A percentile compares a stretch with the other conserved stretches of the same genome.
Conservation (phyloP, 2,888 invertebrate genomes). For the Achlya flavicornis region DNA sequence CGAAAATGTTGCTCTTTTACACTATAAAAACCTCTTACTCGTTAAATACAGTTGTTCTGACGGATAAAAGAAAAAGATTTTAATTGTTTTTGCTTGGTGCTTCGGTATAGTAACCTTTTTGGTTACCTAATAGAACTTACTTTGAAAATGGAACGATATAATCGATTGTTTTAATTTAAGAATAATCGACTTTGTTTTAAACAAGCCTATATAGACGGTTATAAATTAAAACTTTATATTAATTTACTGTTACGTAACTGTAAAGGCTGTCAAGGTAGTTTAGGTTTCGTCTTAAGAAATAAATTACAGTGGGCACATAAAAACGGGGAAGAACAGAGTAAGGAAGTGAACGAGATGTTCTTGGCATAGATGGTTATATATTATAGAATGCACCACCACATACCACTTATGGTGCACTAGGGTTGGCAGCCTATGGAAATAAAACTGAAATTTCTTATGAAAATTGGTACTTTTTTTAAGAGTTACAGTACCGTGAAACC, state of each 20-base stretch:
- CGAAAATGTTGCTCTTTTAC: slow-evolving; percentile 3
- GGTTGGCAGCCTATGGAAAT: neutral
- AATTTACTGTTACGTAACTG: too few relatives aligned
- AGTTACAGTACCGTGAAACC: too few relatives aligned
- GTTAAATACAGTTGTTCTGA: slow-evolving; percentile 7
- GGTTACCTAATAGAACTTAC: neutral
- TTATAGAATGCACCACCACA: slow-evolving; percentile 50
- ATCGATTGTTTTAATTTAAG: too few relatives aligned
- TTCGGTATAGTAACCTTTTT: neutral
- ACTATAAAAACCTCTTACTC: slow-evolving; percentile 1
- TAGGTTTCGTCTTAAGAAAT: too few relatives aligned
- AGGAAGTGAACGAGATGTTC: slow-evolving; percentile 3
- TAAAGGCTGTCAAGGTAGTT: too few relatives aligned
- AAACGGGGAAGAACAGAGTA: neutral
- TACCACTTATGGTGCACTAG: slow-evolving; percentile 20
- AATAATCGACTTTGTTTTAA: too few relatives aligned
- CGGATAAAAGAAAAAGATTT: slow-evolving; percentile 7
- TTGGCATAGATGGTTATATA: slow-evolving; percentile 38
- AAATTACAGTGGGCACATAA: too few relatives aligned
- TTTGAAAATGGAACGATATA: neutral
- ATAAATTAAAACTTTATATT: too few relatives aligned
- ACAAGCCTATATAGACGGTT: too few relatives aligned
- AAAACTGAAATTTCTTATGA: neutral
- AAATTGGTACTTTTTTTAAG: too few relatives aligned
- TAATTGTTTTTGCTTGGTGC: neutral